phyloP scores from a whole-genome alignment of 2,113 vertebrate genomes.

The Zosterops japonicus region DNA sequence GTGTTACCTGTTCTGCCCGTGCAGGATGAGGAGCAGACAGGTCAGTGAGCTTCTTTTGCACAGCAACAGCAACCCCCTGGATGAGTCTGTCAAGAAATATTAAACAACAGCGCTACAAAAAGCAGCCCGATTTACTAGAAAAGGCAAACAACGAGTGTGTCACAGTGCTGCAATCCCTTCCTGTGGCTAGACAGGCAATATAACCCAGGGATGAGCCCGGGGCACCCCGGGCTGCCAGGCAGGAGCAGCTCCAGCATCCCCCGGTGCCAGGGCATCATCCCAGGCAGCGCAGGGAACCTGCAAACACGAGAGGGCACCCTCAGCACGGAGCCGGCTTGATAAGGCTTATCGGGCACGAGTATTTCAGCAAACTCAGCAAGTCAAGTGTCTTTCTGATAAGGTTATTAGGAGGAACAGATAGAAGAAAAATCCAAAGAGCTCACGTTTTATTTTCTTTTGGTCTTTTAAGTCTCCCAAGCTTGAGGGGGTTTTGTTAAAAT shows the following conservation, averaged over 20 bases:
- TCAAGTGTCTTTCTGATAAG: neutral
- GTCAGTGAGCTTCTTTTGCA: neutral
- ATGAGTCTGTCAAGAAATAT: neutral
- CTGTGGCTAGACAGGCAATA: fast-evolving
- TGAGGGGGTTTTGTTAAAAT: neutral
- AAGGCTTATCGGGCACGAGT: neutral
- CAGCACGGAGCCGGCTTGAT: neutral
- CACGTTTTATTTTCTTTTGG: neutral
- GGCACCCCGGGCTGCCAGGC: neutral
- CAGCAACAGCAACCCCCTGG: neutral
- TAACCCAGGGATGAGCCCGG: fast-evolving
- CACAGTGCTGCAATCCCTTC: too few relatives aligned
- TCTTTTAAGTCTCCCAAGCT: neutral
- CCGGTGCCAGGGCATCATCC: neutral
- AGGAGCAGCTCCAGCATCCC: neutral
- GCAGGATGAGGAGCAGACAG: neutral
- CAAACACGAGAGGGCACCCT: neutral
- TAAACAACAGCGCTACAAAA: neutral
- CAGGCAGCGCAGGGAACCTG: fast-evolving
- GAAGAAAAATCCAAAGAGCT: neutral
- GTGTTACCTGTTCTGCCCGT: fast-evolving
- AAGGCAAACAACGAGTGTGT: neutral
- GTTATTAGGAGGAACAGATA: neutral
- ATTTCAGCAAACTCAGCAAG: neutral
- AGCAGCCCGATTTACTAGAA: neutral